These are phyloP conservation scores for Drosophila atroscutellata DNA, from an alignment of 2,888 invertebrate species.

Conservation along the genomic window DNA sequence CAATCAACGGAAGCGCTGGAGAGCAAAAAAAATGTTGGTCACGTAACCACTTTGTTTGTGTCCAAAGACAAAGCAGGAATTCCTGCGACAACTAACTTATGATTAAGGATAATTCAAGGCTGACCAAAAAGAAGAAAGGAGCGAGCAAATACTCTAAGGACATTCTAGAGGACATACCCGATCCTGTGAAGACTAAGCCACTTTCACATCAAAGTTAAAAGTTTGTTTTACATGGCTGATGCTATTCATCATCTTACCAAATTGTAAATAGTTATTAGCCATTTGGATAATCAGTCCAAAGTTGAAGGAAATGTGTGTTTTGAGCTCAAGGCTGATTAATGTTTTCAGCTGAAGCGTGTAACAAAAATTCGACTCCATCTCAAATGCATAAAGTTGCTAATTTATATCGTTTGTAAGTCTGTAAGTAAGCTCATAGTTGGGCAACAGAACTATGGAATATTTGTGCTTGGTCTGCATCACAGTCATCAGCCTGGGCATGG, in stretches of 20 bases:
- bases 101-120: constrained; percentile 39
- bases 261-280: not conserved
- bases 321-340: constrained; percentile 1
- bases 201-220: not conserved
- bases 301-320: not conserved
- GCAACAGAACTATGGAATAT: constrained; percentile 18
- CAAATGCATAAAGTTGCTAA: constrained; percentile 6
- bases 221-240: not conserved
- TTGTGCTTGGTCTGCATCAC: constrained; percentile 18
- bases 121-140: not conserved
- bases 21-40: constrained; percentile 64
- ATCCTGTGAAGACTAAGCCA: too few species aligned
- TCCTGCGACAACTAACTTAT: constrained; percentile 23
- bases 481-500: constrained; percentile 32
- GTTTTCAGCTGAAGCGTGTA: not conserved
- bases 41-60: constrained; percentile 57
- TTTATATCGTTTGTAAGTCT: constrained; percentile 7
- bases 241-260: not conserved
- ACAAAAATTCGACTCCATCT: not conserved
- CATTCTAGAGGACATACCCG: not conserved
- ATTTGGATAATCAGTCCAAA: not conserved
- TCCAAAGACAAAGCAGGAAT: constrained; percentile 29
- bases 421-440: constrained; percentile 27
- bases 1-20: constrained; percentile 42
- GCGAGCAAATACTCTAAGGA: not conserved